phyloP scores from a whole-genome alignment of 2,888 invertebrate species.

The Mimachlamys varia region DNA sequence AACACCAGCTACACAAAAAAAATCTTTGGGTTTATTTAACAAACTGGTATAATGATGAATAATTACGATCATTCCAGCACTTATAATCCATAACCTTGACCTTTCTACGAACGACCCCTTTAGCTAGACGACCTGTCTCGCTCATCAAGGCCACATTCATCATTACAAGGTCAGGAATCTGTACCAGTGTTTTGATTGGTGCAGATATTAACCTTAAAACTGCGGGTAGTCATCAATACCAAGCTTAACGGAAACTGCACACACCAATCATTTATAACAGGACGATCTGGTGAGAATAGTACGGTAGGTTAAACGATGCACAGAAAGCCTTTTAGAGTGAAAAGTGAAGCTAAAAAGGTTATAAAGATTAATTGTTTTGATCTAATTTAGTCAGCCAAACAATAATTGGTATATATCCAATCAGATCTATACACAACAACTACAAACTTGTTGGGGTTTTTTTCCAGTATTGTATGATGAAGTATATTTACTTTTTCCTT shows the following conservation, averaged over 20 bases:
- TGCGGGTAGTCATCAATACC: not conserved
- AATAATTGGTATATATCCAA: no score
- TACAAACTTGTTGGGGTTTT: no score
- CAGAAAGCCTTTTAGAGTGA: no score
- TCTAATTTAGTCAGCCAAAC: no score
- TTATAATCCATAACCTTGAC: not conserved
- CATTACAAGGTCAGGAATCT: not conserved
- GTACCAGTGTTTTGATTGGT: not conserved
- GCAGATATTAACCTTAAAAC: not conserved
- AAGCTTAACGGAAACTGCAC: not conserved
- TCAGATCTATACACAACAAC: no score
- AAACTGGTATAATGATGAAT: not conserved
- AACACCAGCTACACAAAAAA: not conserved
- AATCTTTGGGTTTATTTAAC: not conserved
- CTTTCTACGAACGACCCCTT: not conserved
- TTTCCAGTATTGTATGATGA: no score
- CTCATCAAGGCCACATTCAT: not conserved
- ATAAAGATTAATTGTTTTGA: no score
- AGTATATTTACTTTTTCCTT: no score
- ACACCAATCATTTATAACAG: not conserved
- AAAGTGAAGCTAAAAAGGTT: not conserved
- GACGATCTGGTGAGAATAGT: not conserved
- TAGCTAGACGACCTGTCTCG: not conserved
- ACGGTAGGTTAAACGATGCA: no score
- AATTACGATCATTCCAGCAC: not conserved